phyloP scores from a whole-genome alignment of 2,113 vertebrate species.

The Salvelinus fontinalis region DNA sequence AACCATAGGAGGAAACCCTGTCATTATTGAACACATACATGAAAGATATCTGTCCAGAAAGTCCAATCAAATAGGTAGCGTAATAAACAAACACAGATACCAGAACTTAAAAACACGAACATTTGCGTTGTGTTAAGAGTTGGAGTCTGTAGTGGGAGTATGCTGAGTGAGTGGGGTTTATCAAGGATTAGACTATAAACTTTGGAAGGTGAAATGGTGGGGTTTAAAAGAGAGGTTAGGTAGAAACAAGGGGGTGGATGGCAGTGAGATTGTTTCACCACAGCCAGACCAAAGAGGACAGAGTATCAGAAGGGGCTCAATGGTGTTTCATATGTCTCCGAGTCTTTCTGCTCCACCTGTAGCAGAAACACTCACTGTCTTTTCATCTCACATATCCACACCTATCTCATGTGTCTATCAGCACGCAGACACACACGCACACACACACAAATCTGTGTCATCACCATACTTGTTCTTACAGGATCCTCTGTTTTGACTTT shows the following conservation, averaged over 20 bases:
- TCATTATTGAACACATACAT: not conserved
- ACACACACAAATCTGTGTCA: not conserved
- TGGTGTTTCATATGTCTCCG: not conserved
- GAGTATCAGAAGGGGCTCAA: not conserved
- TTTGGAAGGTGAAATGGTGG: not conserved
- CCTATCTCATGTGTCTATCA: not conserved
- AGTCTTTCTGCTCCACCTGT: not conserved
- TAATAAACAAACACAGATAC: not conserved
- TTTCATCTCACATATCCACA: not conserved
- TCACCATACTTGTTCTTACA: not conserved
- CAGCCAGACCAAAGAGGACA: not conserved
- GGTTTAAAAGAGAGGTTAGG: not conserved
- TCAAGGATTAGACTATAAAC: not conserved
- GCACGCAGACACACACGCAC: slow-evolving; percentile 1
- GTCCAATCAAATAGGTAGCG: not conserved
- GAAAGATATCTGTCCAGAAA: not conserved
- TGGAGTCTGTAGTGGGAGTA: not conserved
- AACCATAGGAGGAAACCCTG: not conserved
- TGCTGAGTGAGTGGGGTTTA: not conserved
- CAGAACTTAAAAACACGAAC: not conserved
- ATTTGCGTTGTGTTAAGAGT: not conserved
- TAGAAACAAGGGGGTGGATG: not conserved
- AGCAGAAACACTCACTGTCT: not conserved
- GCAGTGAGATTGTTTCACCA: too few species aligned
- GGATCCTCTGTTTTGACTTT: not conserved